Percentiles rank a stretch among this genome's conserved stretches.
Evolutionary conservation across 2,797 vertebrate genomes (phyloP).

Genomic region (Protosalanx chinensis): DNA sequence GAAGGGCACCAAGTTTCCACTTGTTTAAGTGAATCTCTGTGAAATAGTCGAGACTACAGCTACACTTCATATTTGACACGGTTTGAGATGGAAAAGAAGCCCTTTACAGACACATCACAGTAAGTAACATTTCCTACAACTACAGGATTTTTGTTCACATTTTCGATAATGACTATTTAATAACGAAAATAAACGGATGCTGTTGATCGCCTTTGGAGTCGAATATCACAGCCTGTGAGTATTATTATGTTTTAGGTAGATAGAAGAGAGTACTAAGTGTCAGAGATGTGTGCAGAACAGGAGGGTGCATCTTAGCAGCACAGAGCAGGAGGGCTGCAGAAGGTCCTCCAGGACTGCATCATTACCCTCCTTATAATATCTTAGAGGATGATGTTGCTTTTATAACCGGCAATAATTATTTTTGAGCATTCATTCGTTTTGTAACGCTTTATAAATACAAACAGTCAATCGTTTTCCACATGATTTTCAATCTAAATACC

Average conservation of each 20-base stretch:
- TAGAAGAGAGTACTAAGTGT: background rate
- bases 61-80: constrained; percentile 82
- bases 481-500: no score
- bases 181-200: background rate
- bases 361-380: constrained; percentile 12
- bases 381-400: background rate
- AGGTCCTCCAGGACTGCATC: constrained; percentile 56
- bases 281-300: background rate
- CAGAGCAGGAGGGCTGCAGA: constrained; percentile 44
- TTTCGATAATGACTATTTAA: background rate
- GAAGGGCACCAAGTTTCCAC: constrained; percentile 99
- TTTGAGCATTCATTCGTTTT: background rate
- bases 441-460: no score
- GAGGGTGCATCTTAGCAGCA: background rate
- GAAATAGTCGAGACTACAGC: constrained; percentile 74
- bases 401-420: background rate
- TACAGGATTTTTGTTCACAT: constrained; percentile 25
- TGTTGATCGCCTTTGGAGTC: background rate
- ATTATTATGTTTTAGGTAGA: background rate
- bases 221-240: background rate
- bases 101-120: constrained; percentile 62
- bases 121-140: constrained; percentile 66
- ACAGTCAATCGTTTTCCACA: no score
- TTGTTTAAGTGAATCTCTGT: constrained; percentile 87
- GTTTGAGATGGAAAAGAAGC: constrained; percentile 69